These are phyloP conservation scores for Adineta ricciae DNA, from an alignment of 2,888 invertebrate species.

Conservation along the genomic window DNA sequence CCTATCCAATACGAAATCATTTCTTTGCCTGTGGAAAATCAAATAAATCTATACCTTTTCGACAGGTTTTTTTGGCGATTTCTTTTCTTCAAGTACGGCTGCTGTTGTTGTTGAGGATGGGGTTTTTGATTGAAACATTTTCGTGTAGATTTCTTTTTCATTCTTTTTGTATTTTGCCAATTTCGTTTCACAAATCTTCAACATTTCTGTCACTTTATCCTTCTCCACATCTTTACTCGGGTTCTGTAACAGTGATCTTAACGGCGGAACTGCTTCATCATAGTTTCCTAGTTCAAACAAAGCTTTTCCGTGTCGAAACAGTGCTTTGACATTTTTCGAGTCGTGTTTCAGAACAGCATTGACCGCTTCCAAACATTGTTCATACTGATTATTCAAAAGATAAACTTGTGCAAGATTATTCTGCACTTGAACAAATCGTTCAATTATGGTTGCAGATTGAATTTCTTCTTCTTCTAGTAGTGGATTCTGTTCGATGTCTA, in stretches of 20 bases:
- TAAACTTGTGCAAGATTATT: constrained; percentile 14
- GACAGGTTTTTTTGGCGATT: not conserved
- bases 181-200: not conserved
- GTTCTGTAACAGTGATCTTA: not conserved
- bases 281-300: not conserved
- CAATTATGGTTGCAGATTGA: not conserved
- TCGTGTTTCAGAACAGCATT: not conserved
- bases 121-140: not conserved
- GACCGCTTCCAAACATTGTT: not conserved
- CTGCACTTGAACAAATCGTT: not conserved
- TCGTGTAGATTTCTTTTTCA: not conserved
- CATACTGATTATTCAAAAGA: not conserved
- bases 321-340: not conserved
- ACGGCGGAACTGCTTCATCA: not conserved
- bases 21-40: not conserved
- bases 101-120: not conserved
- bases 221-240: not conserved
- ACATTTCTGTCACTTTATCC: not conserved
- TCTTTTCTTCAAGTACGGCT: not conserved
- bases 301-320: not conserved
- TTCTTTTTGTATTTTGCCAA: not conserved
- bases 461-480: not conserved
- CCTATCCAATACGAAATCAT: not conserved
- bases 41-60: not conserved
- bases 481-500: not conserved